phyloP scores from a whole-genome alignment of 2,797 vertebrate species.

The Tauraco hartlaubi region DNA sequence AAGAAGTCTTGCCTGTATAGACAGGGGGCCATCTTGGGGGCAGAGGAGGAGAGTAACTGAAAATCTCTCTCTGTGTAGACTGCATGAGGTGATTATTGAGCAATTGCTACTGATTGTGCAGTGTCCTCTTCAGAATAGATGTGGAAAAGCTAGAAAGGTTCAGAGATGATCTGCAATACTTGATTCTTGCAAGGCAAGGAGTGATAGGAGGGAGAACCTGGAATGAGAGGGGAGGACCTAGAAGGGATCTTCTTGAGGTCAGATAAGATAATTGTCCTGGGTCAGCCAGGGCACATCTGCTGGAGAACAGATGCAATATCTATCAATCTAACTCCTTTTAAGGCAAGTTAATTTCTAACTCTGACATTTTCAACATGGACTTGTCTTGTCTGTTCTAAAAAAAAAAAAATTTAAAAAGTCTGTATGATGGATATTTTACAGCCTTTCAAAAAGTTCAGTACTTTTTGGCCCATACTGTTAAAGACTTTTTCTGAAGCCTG shows the following conservation, averaged over 20 bases:
- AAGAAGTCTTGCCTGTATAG: not conserved
- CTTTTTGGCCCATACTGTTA: not conserved
- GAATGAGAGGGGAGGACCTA: not conserved
- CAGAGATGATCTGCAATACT: not conserved
- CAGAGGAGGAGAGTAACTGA: not conserved
- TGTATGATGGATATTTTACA: not conserved
- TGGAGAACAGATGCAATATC: not conserved
- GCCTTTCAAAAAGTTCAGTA: not conserved
- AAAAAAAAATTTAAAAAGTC: not conserved
- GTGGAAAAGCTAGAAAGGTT: not conserved
- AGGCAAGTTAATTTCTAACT: not conserved
- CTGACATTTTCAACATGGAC: not conserved
- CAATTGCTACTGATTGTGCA: not conserved
- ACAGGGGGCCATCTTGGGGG: not conserved
- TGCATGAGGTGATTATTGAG: not conserved
- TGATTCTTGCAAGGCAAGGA: not conserved
- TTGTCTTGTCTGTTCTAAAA: not conserved
- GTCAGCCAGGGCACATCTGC: not conserved
- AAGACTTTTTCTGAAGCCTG: not conserved
- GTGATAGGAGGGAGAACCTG: not conserved
- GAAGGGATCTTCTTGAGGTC: not conserved
- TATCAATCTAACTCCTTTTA: not conserved
- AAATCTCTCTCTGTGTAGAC: not conserved
- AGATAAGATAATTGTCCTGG: not conserved
- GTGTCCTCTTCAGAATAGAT: not conserved